A percentile compares a stretch with the other conserved stretches of the same genome.
Evolutionary conservation across 2,113 vertebrate species (phyloP).

Genomic region (Mixornis gularis): DNA sequence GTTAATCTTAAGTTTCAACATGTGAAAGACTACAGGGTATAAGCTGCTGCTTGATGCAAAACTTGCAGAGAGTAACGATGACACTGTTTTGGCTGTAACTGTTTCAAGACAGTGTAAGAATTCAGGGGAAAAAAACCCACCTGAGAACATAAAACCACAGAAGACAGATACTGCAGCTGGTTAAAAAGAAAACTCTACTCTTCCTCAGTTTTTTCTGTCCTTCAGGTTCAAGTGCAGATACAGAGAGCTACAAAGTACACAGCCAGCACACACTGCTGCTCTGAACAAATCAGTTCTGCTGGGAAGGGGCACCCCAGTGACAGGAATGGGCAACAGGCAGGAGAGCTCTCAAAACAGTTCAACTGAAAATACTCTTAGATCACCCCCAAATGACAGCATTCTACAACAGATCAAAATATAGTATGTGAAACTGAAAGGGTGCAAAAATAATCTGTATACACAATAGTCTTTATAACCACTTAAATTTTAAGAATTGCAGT

Average conservation of each 20-base stretch:
- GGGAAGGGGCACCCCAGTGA: background rate
- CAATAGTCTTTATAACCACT: background rate
- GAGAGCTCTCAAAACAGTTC: background rate
- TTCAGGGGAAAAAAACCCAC: fast-evolving
- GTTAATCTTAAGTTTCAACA: background rate
- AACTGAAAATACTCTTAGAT: background rate
- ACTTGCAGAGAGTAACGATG: background rate
- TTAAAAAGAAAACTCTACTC: background rate
- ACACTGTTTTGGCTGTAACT: background rate
- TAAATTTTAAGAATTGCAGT: background rate
- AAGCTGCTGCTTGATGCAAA: background rate
- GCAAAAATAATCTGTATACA: background rate
- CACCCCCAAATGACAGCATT: background rate
- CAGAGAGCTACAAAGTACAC: background rate
- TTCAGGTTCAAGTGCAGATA: background rate
- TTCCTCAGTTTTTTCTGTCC: background rate
- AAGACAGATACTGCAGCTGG: background rate
- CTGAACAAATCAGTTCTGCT: background rate
- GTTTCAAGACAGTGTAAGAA: background rate
- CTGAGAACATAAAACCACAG: background rate
- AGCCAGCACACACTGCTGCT: background rate
- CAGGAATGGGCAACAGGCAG: background rate
- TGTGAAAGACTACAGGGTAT: background rate
- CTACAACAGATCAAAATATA: background rate
- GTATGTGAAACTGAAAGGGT: background rate